Base-by-base conservation (phyloP, 2,113 vertebrate genomes). In the Bufo bufo region DNA sequence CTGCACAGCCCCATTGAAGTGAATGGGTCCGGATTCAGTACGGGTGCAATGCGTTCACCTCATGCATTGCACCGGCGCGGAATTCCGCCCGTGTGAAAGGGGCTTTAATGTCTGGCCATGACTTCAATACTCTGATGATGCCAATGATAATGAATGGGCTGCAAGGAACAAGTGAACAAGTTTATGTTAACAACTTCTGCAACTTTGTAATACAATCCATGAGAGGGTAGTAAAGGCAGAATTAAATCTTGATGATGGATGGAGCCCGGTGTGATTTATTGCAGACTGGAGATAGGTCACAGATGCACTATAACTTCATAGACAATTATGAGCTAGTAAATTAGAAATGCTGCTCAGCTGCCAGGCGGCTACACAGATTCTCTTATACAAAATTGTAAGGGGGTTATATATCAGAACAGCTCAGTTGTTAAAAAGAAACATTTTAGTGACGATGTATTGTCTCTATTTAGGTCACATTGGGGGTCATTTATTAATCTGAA, bases 151-250 rank as follows among this genome's bases (percentile, higher is more conserved):
- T 83, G 61, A 82, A 65, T 45, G 61, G 12, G 50, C 10, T 58
- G 6, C 50, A 47, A 8, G n/a, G 52, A 75, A 75, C 17, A 50
- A 75, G 47, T 50, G 43, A 71, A 69, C 19, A 84, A 71, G 63
- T 84, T 84, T 84, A 54, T 23, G 63, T 8, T 16, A 23, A 50
- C 50, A 84, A 84, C 82, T 71, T 84, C 65, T 56, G 52, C 17
- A 56, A 85, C 69, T 72, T 74, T 84, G 65, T 56, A 74, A 6
- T 10, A 47, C 83, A 54, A 54, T 59, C 69, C 69, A 74, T 85
- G 45, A 75, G 83, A 85, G 83, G 52, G 83, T 16, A 74, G 83
- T 85, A 85, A 85, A 85, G 50, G 17, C 9, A 54, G 33, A 85
- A 43, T 33, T 23, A 74, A 74, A 59, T 54, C 81, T 58, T 7